These are phyloP conservation scores for Poeciliopsis paucimaculata DNA, from an alignment of 2,797 vertebrate genomes.

Conservation along the genomic window DNA sequence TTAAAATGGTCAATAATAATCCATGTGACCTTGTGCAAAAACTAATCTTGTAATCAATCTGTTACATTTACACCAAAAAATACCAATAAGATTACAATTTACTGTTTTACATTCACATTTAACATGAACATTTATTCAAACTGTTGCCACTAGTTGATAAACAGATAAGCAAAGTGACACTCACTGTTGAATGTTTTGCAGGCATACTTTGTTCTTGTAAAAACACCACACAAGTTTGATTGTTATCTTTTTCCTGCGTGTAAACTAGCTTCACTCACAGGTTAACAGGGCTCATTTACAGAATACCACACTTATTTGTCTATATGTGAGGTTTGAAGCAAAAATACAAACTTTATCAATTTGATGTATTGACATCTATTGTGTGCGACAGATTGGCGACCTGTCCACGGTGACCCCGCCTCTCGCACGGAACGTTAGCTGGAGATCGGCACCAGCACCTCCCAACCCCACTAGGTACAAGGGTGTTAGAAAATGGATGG, in stretches of 20 bases:
- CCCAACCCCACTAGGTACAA: too few species aligned
- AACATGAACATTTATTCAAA: background rate
- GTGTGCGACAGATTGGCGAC: too few species aligned
- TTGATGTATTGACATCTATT: background rate
- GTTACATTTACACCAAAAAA: background rate
- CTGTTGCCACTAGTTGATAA: background rate
- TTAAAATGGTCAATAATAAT: background rate
- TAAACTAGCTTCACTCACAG: background rate
- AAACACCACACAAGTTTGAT: background rate
- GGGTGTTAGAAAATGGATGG: background rate
- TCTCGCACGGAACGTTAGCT: too few species aligned
- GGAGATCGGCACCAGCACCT: too few species aligned
- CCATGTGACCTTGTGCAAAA: background rate
- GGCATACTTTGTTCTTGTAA: background rate
- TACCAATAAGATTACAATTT: background rate
- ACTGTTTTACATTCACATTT: background rate
- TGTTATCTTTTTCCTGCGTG: slow-evolving; percentile 10
- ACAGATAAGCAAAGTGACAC: background rate
- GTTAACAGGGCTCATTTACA: background rate
- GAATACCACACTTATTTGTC: background rate
- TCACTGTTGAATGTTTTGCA: background rate
- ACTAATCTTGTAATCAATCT: background rate
- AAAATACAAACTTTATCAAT: background rate
- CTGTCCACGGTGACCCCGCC: too few species aligned
- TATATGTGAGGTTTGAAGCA: background rate